phyloP scores from a whole-genome alignment of 2,113 vertebrate genomes.

The Isichthys henryi region DNA sequence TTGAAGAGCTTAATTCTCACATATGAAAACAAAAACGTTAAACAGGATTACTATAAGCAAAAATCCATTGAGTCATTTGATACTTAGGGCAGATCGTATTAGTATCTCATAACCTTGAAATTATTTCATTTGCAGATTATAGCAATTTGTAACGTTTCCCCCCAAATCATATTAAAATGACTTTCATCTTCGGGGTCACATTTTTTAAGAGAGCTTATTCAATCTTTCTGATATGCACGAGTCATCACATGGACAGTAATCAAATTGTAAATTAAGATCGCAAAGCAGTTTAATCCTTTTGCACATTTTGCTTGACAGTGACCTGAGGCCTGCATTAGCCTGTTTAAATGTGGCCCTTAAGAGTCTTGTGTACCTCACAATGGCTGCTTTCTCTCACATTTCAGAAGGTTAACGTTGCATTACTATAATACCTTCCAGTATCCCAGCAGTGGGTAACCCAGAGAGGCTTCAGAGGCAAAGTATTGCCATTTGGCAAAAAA shows the following conservation, averaged over 20 bases:
- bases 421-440: not conserved
- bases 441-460: not conserved
- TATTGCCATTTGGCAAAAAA: not conserved
- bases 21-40: slow-evolving; percentile 9
- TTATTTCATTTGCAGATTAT: slow-evolving; percentile 13
- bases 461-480: not conserved
- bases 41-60: slow-evolving; percentile 12
- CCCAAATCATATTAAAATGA: not conserved
- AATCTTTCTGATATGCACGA: not conserved
- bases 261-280: not conserved
- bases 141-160: slow-evolving; percentile 12
- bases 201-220: not conserved
- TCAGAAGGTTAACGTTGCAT: not conserved
- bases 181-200: not conserved
- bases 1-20: slow-evolving; percentile 7
- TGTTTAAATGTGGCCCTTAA: not conserved
- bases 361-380: not conserved
- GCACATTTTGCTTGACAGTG: not conserved
- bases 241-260: slow-evolving; percentile 8
- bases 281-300: slow-evolving; percentile 9
- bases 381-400: not conserved
- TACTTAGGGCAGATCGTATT: slow-evolving; percentile 5
- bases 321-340: not conserved
- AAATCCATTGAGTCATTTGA: not conserved
- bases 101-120: not conserved